Percentiles rank a stretch among this genome's conserved stretches.
phyloP scores from a whole-genome alignment of 2,888 invertebrate species.

The Aethes cnicana region DNA sequence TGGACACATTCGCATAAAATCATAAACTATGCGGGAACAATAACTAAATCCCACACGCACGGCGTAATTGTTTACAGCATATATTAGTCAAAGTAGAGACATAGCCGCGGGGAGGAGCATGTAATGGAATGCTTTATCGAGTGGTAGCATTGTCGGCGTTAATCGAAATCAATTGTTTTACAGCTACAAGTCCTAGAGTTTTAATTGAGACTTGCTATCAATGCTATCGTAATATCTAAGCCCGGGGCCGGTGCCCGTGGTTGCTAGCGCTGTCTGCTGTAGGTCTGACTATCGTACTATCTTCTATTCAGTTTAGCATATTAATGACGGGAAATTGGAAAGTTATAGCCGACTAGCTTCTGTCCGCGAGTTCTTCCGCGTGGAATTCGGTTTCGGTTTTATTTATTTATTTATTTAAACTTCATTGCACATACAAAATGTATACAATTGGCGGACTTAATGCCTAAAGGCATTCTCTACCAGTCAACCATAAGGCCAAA shows the following conservation, averaged over 20 bases:
- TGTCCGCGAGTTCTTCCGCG: too few relatives aligned
- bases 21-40: not conserved
- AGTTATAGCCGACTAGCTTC: slow-evolving; percentile 7
- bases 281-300: slow-evolving; percentile 33
- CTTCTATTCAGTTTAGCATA: slow-evolving; percentile 25
- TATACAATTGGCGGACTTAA: too few relatives aligned
- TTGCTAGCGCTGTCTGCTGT: slow-evolving; percentile 34
- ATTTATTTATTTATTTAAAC: not conserved
- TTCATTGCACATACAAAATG: not conserved
- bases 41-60: slow-evolving; percentile 7
- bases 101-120: slow-evolving; percentile 17
- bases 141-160: slow-evolving; percentile 70
- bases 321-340: slow-evolving; percentile 24
- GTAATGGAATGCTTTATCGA: slow-evolving; percentile 60
- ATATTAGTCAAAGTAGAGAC: slow-evolving; percentile 18
- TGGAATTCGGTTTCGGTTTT: too few relatives aligned
- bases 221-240: slow-evolving; percentile 55
- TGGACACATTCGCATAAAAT: not conserved
- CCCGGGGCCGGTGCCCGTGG: slow-evolving; percentile 54
- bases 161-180: slow-evolving; percentile 79
- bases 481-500: too few relatives aligned
- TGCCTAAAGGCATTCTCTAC: too few relatives aligned
- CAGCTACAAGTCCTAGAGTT: slow-evolving; percentile 67
- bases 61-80: not conserved
- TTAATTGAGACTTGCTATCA: slow-evolving; percentile 67